Percentiles rank a stretch among this genome's conserved stretches.
Evolutionary conservation across 2,888 invertebrate genomes (phyloP).

Genomic region (Eurois occulta): DNA sequence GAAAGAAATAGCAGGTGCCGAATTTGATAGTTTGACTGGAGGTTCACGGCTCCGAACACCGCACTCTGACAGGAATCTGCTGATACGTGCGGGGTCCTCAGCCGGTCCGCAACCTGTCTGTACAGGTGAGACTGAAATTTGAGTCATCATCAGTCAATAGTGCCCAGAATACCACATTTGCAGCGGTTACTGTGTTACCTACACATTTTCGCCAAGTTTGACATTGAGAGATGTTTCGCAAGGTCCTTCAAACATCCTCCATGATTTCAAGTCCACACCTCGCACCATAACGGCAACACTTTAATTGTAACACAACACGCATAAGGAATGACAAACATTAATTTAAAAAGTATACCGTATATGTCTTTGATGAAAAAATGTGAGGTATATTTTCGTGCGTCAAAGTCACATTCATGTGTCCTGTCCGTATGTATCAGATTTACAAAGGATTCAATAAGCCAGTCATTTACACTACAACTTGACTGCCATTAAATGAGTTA

Average conservation of each 20-base stretch:
- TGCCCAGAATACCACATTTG: neutral
- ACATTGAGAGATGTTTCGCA: neutral
- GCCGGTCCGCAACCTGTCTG: neutral
- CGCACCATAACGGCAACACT: slow-evolving; percentile 19
- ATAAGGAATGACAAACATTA: slow-evolving; percentile 29
- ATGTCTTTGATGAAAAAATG: neutral
- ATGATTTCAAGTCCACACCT: slow-evolving; percentile 1
- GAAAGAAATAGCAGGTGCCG: too few species aligned
- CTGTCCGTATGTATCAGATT: slow-evolving; percentile 9
- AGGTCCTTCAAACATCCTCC: slow-evolving; percentile 19
- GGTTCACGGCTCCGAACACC: neutral
- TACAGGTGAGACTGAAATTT: neutral
- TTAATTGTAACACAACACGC: slow-evolving; percentile 34
- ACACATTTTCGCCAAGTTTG: neutral
- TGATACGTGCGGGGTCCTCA: too few species aligned
- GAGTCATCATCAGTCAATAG: neutral
- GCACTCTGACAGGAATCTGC: neutral
- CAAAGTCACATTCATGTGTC: slow-evolving; percentile 45
- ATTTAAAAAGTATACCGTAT: slow-evolving; percentile 14
- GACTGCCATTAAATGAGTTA: neutral
- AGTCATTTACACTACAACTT: slow-evolving; percentile 3
- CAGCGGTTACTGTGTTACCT: neutral
- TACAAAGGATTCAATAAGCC: slow-evolving; percentile 22
- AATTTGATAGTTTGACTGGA: neutral
- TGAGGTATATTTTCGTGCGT: neutral